phyloP scores from a whole-genome alignment of 1,140 invertebrate genomes.

The Drosophila triauraria region DNA sequence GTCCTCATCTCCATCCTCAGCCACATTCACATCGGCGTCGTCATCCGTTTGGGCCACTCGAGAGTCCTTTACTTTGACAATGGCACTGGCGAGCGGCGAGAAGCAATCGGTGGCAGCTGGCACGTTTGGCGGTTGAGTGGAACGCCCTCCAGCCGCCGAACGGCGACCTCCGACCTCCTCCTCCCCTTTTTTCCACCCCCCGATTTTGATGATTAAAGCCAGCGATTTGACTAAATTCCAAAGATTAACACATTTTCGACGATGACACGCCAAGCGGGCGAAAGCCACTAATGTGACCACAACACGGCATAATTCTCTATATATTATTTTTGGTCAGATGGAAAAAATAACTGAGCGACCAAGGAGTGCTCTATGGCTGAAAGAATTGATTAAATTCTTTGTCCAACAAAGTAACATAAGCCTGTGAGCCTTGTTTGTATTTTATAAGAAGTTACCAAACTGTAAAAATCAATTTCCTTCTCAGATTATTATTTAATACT shows the following conservation, averaged over 20 bases:
- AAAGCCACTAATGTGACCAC: constrained; percentile 50
- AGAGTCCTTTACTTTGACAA: constrained; percentile 67
- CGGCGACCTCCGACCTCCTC: background rate
- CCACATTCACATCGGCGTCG: constrained; percentile 5
- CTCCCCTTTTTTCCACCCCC: background rate
- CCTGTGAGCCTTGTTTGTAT: no score
- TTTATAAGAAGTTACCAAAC: background rate
- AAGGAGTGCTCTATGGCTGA: background rate
- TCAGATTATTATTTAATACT: constrained; percentile 7
- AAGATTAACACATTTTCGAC: constrained; percentile 76
- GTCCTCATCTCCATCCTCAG: constrained; percentile 20
- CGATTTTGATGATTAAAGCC: constrained; percentile 73
- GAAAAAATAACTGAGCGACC: background rate
- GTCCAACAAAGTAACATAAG: no score
- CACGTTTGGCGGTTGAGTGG: constrained; percentile 76
- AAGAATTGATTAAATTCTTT: background rate
- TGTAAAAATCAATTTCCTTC: constrained; percentile 10
- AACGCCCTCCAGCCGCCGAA: constrained; percentile 7
- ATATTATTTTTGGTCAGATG: background rate
- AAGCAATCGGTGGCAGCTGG: constrained; percentile 68
- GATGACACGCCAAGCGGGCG: constrained; percentile 60
- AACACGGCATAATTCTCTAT: constrained; percentile 44
- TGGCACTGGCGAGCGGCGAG: constrained; percentile 46
- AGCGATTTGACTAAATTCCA: constrained; percentile 71
- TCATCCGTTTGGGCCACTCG: constrained; percentile 56